phyloP scores from a whole-genome alignment of 2,888 invertebrate genomes.

The Altica lythri region DNA sequence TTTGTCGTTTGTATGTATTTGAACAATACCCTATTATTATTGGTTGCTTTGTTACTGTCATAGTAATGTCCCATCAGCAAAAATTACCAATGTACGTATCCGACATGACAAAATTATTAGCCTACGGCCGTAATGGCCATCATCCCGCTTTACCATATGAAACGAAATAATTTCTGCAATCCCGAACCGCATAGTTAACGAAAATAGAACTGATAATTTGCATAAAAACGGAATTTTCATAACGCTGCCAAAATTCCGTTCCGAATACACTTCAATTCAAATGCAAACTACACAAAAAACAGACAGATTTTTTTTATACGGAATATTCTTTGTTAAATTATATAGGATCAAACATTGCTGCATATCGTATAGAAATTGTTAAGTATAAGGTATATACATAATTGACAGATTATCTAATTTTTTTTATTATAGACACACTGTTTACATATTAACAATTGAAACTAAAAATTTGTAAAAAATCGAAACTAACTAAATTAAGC shows the following conservation, averaged over 20 bases:
- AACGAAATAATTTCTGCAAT: constrained; percentile 14
- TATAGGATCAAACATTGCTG: too few species aligned
- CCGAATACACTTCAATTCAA: constrained; percentile 10
- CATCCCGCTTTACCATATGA: constrained; percentile 2
- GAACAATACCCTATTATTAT: too few species aligned
- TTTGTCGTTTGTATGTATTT: too few species aligned
- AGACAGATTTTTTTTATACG: background rate
- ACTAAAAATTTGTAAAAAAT: too few species aligned
- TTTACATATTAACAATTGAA: too few species aligned
- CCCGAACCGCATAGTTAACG: constrained; percentile 10
- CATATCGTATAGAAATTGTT: too few species aligned
- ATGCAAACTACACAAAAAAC: constrained; percentile 10
- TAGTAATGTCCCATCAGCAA: constrained; percentile 1
- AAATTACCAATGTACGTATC: constrained; percentile 1
- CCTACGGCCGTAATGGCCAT: constrained; percentile 4
- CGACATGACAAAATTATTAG: constrained; percentile 11
- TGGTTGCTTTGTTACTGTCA: background rate
- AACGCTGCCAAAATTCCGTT: constrained; percentile 3
- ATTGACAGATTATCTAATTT: too few species aligned
- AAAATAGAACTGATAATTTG: constrained; percentile 12
- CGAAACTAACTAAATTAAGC: too few species aligned
- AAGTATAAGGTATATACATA: too few species aligned
- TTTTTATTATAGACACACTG: too few species aligned
- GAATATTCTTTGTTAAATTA: too few species aligned
- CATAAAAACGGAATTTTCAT: constrained; percentile 15